Conservation (phyloP, 2,113 vertebrate species). For the Gallinago paraguaiae region DNA sequence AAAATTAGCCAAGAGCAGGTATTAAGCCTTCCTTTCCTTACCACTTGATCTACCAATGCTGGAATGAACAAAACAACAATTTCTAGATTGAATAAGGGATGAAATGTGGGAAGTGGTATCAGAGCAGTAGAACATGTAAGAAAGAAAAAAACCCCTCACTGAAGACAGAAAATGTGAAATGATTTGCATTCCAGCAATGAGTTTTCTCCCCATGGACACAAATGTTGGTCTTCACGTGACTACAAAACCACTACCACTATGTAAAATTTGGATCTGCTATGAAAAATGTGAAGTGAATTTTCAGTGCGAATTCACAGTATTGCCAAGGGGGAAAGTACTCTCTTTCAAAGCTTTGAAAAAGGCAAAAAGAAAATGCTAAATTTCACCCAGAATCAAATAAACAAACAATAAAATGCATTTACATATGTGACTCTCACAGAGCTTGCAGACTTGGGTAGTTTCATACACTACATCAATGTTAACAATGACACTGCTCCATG, state of each 20-base stretch:
- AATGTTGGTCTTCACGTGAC: neutral
- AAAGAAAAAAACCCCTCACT: neutral
- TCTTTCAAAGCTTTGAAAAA: neutral
- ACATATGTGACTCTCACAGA: neutral
- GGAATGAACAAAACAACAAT: neutral
- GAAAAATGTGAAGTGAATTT: neutral
- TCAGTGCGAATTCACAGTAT: neutral
- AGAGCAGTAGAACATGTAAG: neutral
- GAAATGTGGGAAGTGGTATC: neutral
- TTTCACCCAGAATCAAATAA: neutral
- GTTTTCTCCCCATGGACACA: neutral
- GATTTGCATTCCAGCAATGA: neutral
- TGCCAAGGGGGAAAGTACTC: neutral
- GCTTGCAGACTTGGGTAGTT: neutral
- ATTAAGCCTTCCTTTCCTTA: neutral
- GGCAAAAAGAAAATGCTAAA: neutral
- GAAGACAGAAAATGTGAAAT: neutral
- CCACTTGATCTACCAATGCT: neutral
- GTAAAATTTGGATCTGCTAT: neutral
- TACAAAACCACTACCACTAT: neutral
- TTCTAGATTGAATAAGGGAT: neutral
- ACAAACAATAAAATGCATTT: neutral
- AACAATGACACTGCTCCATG: rapidly evolving
- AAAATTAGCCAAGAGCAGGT: neutral
- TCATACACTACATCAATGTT: neutral